These are phyloP conservation scores for Siderastrea siderea DNA, from an alignment of 92 coral and sea anemone species.

Conservation along the genomic window DNA sequence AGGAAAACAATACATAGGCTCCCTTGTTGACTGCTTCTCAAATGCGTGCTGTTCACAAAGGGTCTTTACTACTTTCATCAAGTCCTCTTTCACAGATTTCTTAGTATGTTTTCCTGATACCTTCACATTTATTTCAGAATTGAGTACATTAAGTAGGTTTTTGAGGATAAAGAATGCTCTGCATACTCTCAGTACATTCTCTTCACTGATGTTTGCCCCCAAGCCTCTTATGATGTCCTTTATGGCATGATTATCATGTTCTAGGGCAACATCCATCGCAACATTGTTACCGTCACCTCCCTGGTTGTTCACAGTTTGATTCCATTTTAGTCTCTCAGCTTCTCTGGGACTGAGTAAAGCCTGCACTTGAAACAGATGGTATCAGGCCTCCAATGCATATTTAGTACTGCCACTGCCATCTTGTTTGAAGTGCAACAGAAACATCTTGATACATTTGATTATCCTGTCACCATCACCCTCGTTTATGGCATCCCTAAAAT, in stretches of 20 bases:
- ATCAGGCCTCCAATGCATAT: conserved; percentile 39
- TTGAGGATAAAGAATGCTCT: conserved; percentile 54
- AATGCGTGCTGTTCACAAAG: conserved; percentile 24
- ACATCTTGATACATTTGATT: background rate
- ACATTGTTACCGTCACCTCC: conserved; percentile 36
- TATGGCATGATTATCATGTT: conserved; percentile 41
- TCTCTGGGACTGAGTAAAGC: background rate
- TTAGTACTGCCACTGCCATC: conserved; percentile 64
- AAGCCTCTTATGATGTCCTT: conserved; percentile 63
- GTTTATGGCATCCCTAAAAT: conserved; percentile 60
- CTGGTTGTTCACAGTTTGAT: conserved; percentile 41
- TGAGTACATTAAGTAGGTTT: background rate
- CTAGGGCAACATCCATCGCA: conserved; percentile 56
- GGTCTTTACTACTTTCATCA: conserved; percentile 25
- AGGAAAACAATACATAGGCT: conserved; percentile 31
- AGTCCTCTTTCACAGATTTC: conserved; percentile 25
- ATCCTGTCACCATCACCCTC: conserved; percentile 68
- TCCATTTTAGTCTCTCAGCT: conserved; percentile 59
- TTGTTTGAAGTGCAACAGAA: conserved; percentile 46
- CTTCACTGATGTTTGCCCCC: conserved; percentile 48
- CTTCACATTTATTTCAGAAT: conserved; percentile 18
- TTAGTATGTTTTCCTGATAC: conserved; percentile 5
- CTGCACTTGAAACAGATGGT: conserved; percentile 35
- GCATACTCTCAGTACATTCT: conserved; percentile 34
- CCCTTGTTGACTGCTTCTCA: conserved; percentile 5